Evolutionary conservation across 2,888 invertebrate species (phyloP).

Genomic region (Augiades crinisus): DNA sequence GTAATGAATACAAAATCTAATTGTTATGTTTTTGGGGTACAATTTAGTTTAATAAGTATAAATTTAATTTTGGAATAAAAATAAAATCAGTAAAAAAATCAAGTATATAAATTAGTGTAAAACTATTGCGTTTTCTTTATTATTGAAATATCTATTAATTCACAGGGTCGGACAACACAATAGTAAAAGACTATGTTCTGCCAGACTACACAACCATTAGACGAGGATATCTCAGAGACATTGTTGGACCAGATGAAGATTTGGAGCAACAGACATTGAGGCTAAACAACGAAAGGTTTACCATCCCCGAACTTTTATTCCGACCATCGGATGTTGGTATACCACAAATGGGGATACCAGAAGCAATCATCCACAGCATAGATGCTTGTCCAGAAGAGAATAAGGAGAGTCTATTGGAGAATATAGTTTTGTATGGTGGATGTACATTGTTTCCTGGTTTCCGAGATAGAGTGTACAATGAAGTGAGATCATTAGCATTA

Average conservation of each 20-base stretch:
- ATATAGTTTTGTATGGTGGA: slow-evolving; percentile 93
- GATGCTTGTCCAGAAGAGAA: slow-evolving; percentile 87
- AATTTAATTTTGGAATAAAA: no score
- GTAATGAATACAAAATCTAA: neutral
- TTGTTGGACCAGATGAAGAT: slow-evolving; percentile 64
- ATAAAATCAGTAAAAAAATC: no score
- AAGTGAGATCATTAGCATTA: slow-evolving; percentile 89
- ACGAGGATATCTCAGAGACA: slow-evolving; percentile 84
- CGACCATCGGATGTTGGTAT: slow-evolving; percentile 97
- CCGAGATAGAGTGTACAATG: slow-evolving; percentile 82
- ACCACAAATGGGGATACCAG: slow-evolving; percentile 94
- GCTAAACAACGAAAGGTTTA: slow-evolving; percentile 96
- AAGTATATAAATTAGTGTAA: no score
- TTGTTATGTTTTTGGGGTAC: no score
- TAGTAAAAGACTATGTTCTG: slow-evolving; percentile 94
- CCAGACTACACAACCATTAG: slow-evolving; percentile 97
- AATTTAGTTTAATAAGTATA: no score
- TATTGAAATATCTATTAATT: slow-evolving; percentile 15
- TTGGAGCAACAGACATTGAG: slow-evolving; percentile 89
- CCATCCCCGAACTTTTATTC: slow-evolving; percentile 97
- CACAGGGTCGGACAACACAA: slow-evolving; percentile 83
- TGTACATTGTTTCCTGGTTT: slow-evolving; percentile 92
- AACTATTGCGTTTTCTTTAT: no score
- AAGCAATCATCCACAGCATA: slow-evolving; percentile 91
- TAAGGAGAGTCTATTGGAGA: slow-evolving; percentile 88